Evolutionary conservation across 53 echinoderm and acorn worm species (phyloP), one percentile per base, ranked within the genome.

Genomic region (Holothuria leucospilota): DNA sequence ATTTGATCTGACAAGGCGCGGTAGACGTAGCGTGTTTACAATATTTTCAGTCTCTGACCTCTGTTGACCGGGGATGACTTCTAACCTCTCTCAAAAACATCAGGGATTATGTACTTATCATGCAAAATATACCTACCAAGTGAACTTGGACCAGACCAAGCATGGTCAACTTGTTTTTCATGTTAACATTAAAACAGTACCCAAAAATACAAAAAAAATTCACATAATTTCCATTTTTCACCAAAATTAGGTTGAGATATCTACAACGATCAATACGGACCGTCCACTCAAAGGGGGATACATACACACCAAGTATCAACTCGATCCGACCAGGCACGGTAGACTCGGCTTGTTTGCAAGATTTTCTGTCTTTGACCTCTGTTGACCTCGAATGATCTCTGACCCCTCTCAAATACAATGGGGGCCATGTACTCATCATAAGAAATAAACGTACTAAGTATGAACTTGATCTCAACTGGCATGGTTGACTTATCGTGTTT

Each of bases 261-360:
- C 21, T 68, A 68, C 68, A n/a, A 24, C 68, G 26, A 68, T 68
- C 68, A 20, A 68, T 68, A 24, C 23, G 68, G 68, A 68, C 68
- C 68, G 68, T 68, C 68, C 23, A 68, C 68, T 68, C 68, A 4
- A 68, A 68, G 68, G 0, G 26, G 23, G 68, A 68, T n/a, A 68
- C 68, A 68, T 24, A 68, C 68, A 68, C 23, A 66, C 67, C 67
- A 68, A 68, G 68, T 68, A n/a, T 68, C 5, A 68, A 68, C 68
- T 24, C 68, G 68, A 34, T 34, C 34, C 34, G 21, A 68, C 68
- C 68, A 68, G 68, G 25, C 68, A 68, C 25, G 26, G 68, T 68
- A 24, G 26, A 25, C 68, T 68, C 24, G 13, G 26, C 68, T n/a
- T 68, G 68, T 24, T 10, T 62, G 11, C 62, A 62, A 62, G 62